Conservation (phyloP, 2,888 invertebrate species). For the Lepidocyrtoides sp. region DNA sequence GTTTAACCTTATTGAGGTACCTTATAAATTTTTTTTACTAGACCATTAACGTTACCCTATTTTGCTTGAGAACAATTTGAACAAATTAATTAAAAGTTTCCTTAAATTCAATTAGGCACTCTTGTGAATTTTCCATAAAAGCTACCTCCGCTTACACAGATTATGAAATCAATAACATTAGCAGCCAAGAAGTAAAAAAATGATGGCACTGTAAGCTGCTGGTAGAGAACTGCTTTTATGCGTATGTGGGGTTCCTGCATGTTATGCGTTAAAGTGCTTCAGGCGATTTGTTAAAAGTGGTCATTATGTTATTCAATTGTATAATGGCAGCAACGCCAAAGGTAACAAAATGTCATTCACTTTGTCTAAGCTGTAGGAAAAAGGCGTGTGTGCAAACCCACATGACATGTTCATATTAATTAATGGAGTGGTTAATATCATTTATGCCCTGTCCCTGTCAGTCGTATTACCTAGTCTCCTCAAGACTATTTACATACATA, state of each 20-base stretch:
- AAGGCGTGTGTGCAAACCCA: constrained; percentile 63
- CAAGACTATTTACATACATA: neutral
- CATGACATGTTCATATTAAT: constrained; percentile 61
- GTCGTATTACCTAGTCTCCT: no score
- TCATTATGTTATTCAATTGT: neutral
- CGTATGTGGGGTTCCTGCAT: constrained; percentile 10
- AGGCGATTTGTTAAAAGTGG: neutral
- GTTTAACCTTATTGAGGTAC: no score
- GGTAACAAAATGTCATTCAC: constrained; percentile 42
- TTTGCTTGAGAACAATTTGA: neutral
- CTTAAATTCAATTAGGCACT: constrained; percentile 28
- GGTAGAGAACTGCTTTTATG: neutral
- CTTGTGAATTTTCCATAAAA: constrained; percentile 38
- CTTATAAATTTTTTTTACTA: neutral
- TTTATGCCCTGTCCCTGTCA: neutral
- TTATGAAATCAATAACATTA: constrained; percentile 48
- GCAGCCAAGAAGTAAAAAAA: neutral
- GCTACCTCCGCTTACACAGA: constrained; percentile 9
- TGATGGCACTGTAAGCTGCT: neutral
- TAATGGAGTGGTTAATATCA: constrained; percentile 62
- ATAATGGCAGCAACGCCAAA: neutral
- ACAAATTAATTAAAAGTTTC: constrained; percentile 37
- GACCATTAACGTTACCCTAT: neutral
- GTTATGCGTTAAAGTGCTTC: neutral
- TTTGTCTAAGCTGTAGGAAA: constrained; percentile 25